These are phyloP conservation scores for Coranthus polyacanthus DNA, from an alignment of 2,797 vertebrate genomes.

Conservation along the genomic window DNA sequence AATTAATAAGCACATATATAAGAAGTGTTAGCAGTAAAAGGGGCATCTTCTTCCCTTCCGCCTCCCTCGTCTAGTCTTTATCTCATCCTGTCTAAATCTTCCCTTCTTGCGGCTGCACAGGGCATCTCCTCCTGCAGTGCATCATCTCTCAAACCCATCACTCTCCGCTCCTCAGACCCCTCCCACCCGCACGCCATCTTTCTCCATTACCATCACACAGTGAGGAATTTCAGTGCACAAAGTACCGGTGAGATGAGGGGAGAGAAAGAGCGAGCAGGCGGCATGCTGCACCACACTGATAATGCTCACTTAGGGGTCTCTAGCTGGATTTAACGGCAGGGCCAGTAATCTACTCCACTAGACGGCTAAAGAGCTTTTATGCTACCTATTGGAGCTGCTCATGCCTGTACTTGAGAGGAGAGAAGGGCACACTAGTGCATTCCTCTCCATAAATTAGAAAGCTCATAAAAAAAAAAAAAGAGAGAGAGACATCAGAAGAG, in stretches of 20 bases:
- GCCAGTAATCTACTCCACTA: conserved; percentile 84
- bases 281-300: conserved; percentile 79
- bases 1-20: conserved; percentile 69
- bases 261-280: conserved; percentile 57
- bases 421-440: conserved; percentile 74
- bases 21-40: conserved; percentile 25
- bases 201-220: conserved; percentile 65
- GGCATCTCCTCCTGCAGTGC: conserved; percentile 55
- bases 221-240: conserved; percentile 72
- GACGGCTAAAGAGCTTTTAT: conserved; percentile 84
- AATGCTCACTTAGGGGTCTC: conserved; percentile 80
- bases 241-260: conserved; percentile 56
- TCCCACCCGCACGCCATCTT: conserved; percentile 47
- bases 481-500: conserved; percentile 42
- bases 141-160: conserved; percentile 51
- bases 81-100: conserved; percentile 48
- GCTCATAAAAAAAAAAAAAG: conserved; percentile 70
- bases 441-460: conserved; percentile 81
- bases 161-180: conserved; percentile 15
- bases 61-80: conserved; percentile 22
- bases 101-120: conserved; percentile 48
- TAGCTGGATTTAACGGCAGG: conserved; percentile 77
- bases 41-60: conserved; percentile 6
- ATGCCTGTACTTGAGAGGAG: conserved; percentile 74
- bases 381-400: conserved; percentile 79